Evolutionary conservation across 1,140 invertebrate species (phyloP).

Genomic region (Dufourea novaeangliae): DNA sequence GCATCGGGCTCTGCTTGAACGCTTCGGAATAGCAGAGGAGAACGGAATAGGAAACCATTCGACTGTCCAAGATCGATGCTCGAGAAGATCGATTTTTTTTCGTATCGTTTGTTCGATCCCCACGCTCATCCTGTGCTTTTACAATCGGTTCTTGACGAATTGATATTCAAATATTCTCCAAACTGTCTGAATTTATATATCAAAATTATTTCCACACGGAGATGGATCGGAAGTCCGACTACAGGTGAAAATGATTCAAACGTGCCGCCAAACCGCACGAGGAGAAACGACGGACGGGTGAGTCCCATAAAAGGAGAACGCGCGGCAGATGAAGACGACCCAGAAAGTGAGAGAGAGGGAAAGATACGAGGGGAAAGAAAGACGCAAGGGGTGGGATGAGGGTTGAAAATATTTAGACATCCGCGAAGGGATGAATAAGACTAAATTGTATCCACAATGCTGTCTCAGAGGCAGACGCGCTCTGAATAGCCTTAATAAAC

Average conservation of each 20-base stretch:
- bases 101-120: not conserved
- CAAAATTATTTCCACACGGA: too few species aligned
- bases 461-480: slow-evolving; percentile 77
- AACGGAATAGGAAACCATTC: slow-evolving; percentile 50
- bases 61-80: slow-evolving; percentile 40
- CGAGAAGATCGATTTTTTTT: not conserved
- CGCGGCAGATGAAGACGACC: not conserved
- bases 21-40: slow-evolving; percentile 48
- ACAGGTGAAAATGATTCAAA: slow-evolving; percentile 22
- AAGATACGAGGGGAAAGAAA: slow-evolving; percentile 24
- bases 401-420: slow-evolving; percentile 82
- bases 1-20: slow-evolving; percentile 47
- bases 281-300: slow-evolving; percentile 4
- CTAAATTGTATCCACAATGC: slow-evolving; percentile 82
- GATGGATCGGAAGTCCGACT: not conserved
- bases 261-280: not conserved
- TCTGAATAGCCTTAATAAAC: slow-evolving; percentile 82
- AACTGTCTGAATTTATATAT: too few species aligned
- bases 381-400: slow-evolving; percentile 51
- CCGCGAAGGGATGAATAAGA: slow-evolving; percentile 80
- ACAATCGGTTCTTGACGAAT: slow-evolving; percentile 6
- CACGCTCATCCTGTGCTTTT: not conserved
- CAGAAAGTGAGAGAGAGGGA: slow-evolving; percentile 7
- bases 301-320: slow-evolving; percentile 31
- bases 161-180: too few species aligned